Base-by-base conservation (phyloP, 2,888 invertebrate species). In the Drosophila pullipes region DNA sequence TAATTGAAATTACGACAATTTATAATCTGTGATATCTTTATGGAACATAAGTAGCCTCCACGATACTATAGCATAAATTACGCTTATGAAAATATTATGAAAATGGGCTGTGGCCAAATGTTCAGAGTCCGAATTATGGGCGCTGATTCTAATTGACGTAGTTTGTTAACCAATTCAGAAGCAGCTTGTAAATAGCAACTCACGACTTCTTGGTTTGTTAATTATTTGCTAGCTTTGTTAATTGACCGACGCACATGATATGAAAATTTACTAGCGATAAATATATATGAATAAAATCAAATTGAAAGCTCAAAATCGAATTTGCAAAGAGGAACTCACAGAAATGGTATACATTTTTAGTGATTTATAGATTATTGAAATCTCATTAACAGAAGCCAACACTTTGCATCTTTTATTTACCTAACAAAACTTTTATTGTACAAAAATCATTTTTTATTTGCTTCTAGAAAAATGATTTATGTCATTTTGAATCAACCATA, bases 111-210 rank as follows among this genome's bases (percentile, higher is more conserved):
- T 37, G 16, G 35, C n/a, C 44, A 25, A 39, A 33, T 53, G 44
- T 25, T 22, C 53, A 57, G 9, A 63, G 28, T 50, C 44, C 49
- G 72, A 64, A 54, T 72, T 25, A 55, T 68, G 30, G 62, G 37
- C 28, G 47, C 35, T 50, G 65, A 66, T 63, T 55, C 65, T 65
- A 83, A 86, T 83, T 74, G 87, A 84, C 84, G 84, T 81, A 69
- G 71, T 78, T 87, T 87, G 82, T 84, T 73, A 71, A 65, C 61
- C 75, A 78, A 82, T 68, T 87, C 68, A 57, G 73, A 68, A 60
- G 44, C 57, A 75, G 67, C 49, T 69, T 74, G 66, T 87, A 82
- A 89, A 28, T 52, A 41, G 59, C 3, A 28, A 4, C 50, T 68
- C 78, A 81, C 82, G 78, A 81, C 72, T 72, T 68, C 39, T 55